Evolutionary conservation across 2,888 invertebrate species (phyloP).

Genomic region (Clistopyga incitator): DNA sequence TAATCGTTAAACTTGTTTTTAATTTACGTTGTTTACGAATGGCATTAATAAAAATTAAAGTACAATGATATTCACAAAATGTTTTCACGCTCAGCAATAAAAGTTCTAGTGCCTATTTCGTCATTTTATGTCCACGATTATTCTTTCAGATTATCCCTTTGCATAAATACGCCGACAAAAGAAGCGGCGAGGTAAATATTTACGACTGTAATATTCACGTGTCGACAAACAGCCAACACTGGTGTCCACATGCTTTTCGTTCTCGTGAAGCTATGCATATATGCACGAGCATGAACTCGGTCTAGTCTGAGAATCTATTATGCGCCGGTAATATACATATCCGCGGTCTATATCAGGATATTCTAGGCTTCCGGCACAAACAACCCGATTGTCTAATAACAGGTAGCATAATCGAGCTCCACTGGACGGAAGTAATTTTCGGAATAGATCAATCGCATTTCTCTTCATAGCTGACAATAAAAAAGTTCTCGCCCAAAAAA

Average conservation of each 20-base stretch:
- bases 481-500: background rate
- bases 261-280: constrained; percentile 13
- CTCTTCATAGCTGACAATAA: background rate
- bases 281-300: constrained; percentile 31
- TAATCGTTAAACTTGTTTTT: too few species aligned
- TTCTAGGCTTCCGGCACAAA: background rate
- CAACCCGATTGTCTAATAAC: constrained; percentile 6
- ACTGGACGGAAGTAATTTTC: background rate
- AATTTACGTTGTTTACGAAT: too few species aligned
- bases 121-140: background rate
- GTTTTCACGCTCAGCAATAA: too few species aligned
- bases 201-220: constrained; percentile 33
- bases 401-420: constrained; percentile 1
- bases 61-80: too few species aligned
- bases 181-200: constrained; percentile 43
- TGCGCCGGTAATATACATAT: background rate
- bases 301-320: constrained; percentile 21
- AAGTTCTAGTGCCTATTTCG: background rate
- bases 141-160: background rate
- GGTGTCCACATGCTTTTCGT: constrained; percentile 11
- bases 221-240: constrained; percentile 45
- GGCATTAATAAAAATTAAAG: too few species aligned
- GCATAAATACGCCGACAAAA: constrained; percentile 11
- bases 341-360: constrained; percentile 1
- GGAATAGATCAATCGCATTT: background rate